phyloP scores from a whole-genome alignment of 2,113 vertebrate species.

The Myotis davidii region DNA sequence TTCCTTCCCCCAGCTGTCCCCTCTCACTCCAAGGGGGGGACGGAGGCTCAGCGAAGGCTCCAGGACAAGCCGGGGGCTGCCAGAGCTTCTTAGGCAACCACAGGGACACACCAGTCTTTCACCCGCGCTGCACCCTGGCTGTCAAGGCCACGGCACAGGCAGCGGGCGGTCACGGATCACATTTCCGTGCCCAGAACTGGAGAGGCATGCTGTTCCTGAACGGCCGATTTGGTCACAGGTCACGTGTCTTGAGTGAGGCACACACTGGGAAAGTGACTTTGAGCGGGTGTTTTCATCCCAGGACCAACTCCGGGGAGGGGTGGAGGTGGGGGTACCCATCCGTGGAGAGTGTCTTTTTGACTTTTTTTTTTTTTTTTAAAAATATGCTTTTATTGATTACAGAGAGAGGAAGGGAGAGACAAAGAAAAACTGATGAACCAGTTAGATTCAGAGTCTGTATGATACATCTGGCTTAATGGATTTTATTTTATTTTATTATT shows the following conservation, averaged over 20 bases:
- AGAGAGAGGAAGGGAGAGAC: not conserved
- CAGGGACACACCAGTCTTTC: not conserved
- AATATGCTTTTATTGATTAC: too few species aligned
- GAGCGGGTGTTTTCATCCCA: not conserved
- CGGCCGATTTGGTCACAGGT: not conserved
- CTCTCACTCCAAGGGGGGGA: not conserved
- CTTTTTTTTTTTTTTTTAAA: not conserved
- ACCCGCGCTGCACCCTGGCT: not conserved
- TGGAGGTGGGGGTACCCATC: not conserved
- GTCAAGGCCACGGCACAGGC: not conserved
- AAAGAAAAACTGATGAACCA: not conserved
- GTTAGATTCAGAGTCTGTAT: not conserved
- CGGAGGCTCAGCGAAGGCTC: not conserved
- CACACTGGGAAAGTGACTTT: not conserved
- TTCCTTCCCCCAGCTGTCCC: not conserved
- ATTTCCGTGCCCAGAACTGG: not conserved
- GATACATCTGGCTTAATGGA: not conserved
- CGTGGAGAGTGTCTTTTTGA: not conserved
- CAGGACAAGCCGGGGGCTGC: not conserved
- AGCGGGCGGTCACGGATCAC: not conserved
- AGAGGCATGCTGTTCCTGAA: not conserved
- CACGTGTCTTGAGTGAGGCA: not conserved
- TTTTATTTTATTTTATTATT: not conserved
- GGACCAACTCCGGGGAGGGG: not conserved
- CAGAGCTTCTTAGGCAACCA: not conserved